Conservation (phyloP, 2,113 vertebrate genomes). For the Maylandia zebra region DNA sequence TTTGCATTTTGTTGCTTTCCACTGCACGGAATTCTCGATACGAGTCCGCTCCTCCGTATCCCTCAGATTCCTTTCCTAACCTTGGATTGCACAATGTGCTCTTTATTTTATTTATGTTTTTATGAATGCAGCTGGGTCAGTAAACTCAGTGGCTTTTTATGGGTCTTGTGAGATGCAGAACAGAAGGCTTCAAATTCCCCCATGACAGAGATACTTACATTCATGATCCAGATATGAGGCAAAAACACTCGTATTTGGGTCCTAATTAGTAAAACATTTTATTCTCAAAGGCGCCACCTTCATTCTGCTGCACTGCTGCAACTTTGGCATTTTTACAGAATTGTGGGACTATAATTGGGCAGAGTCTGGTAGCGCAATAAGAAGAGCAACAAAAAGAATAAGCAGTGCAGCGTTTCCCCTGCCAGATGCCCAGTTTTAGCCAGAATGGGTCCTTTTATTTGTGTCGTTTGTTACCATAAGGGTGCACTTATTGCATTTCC, state of each 20-base stretch:
- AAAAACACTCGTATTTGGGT: background rate
- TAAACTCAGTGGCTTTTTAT: background rate
- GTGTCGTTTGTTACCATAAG: background rate
- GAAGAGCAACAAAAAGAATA: background rate
- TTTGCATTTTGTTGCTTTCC: constrained; percentile 30
- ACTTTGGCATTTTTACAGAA: background rate
- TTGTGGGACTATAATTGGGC: background rate
- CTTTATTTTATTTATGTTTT: background rate
- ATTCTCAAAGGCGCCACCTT: background rate
- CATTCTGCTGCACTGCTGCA: background rate
- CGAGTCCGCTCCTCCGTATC: background rate
- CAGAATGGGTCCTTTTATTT: background rate
- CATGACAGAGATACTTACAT: background rate
- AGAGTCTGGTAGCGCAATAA: background rate
- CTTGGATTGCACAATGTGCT: background rate
- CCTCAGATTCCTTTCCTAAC: background rate
- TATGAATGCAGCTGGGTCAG: background rate
- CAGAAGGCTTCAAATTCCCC: background rate
- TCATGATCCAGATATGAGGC: background rate
- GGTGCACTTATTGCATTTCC: background rate
- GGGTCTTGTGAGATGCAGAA: background rate
- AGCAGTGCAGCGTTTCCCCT: background rate
- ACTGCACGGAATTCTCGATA: background rate
- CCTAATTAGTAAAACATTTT: background rate
- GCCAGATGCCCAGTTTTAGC: background rate